These are phyloP conservation scores for Scarus forsteni DNA, from an alignment of 2,797 vertebrate genomes.

Conservation along the genomic window DNA sequence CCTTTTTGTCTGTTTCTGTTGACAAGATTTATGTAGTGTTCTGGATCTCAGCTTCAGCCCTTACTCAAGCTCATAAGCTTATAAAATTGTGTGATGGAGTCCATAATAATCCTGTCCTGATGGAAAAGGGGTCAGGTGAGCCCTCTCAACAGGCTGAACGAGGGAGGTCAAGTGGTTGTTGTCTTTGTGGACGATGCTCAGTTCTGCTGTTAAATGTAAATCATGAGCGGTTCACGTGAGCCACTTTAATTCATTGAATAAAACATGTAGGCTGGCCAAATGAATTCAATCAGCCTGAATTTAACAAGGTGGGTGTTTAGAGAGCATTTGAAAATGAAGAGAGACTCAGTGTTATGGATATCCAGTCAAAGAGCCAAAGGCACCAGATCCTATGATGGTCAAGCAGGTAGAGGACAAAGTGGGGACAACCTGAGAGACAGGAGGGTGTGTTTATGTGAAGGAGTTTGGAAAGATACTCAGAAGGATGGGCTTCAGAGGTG, in stretches of 20 bases:
- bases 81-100: slow-evolving; percentile 4
- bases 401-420: no score
- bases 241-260: slow-evolving; percentile 21
- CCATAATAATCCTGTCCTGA: background rate
- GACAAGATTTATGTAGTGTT: slow-evolving; percentile 7
- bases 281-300: no score
- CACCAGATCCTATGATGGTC: no score
- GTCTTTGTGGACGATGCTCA: slow-evolving; percentile 23
- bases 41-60: slow-evolving; percentile 2
- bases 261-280: no score
- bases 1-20: slow-evolving; percentile 18
- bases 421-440: no score
- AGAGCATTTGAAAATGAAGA: no score
- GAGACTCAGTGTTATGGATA: no score
- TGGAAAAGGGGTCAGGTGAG: slow-evolving; percentile 28
- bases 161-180: slow-evolving; percentile 47
- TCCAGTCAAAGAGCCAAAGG: no score
- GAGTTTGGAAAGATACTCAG: no score
- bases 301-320: no score
- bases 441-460: no score
- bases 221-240: slow-evolving; percentile 20
- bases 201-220: slow-evolving; percentile 24
- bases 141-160: slow-evolving; percentile 14
- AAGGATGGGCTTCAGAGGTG: no score
- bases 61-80: slow-evolving; percentile 2